phyloP scores from a whole-genome alignment of 2,113 vertebrate species.

The Saguinus imperator region DNA sequence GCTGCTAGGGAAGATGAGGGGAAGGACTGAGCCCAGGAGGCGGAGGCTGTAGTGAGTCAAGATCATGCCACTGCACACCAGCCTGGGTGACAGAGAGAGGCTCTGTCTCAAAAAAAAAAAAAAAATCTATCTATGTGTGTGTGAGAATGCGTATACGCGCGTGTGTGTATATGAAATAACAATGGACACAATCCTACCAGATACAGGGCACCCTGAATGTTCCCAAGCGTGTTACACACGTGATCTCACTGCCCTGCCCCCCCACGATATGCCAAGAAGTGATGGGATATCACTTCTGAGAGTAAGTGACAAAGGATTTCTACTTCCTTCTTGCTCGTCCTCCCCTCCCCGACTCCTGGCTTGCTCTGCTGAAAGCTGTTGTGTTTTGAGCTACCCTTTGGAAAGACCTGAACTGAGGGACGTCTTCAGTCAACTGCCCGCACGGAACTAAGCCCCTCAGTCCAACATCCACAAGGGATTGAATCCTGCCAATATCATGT shows the following conservation, averaged over 20 bases:
- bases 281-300: accelerated
- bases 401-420: background rate
- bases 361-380: background rate
- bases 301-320: background rate
- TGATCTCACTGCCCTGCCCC: background rate
- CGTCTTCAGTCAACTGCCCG: background rate
- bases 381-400: background rate
- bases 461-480: background rate
- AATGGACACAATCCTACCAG: background rate
- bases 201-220: background rate
- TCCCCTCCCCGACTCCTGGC: background rate
- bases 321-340: background rate
- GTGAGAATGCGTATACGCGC: too few species aligned
- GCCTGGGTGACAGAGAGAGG: too few species aligned
- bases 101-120: too few species aligned
- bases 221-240: accelerated
- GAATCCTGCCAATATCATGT: background rate
- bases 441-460: background rate
- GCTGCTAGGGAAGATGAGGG: too few species aligned
- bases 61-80: too few species aligned
- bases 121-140: too few species aligned
- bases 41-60: too few species aligned
- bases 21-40: too few species aligned
- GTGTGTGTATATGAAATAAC: too few species aligned
- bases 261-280: background rate